Conservation (phyloP, 2,113 vertebrate genomes). For the Tilapia sparmanii region DNA sequence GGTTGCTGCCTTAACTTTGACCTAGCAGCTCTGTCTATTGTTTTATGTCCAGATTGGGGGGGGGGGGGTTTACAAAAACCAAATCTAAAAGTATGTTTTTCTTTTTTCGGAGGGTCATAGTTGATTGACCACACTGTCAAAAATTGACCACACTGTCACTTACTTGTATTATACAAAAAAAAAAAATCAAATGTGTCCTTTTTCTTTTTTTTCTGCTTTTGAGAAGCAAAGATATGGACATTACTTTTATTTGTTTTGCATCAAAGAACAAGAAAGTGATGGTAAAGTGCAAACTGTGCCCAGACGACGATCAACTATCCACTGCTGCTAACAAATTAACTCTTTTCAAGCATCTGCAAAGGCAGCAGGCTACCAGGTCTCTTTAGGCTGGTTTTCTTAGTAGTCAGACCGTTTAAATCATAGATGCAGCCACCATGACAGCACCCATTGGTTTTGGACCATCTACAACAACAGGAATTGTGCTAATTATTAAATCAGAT, state of each 20-base stretch:
- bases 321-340: neutral
- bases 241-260: neutral
- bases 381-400: neutral
- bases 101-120: neutral
- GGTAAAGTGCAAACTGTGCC: neutral
- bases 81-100: neutral
- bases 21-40: neutral
- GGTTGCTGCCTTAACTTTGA: neutral
- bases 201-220: neutral
- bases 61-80: neutral
- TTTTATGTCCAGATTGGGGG: neutral
- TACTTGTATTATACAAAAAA: neutral
- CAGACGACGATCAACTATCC: neutral
- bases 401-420: rapidly evolving
- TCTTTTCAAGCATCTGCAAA: neutral
- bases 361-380: neutral
- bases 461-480: neutral
- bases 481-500: neutral
- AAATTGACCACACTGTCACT: neutral
- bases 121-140: neutral
- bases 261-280: neutral
- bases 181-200: neutral
- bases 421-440: neutral
- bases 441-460: neutral
- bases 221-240: neutral